Evolutionary conservation across 2,113 vertebrate species (phyloP).

Genomic region (Trochalopteron elliotii): DNA sequence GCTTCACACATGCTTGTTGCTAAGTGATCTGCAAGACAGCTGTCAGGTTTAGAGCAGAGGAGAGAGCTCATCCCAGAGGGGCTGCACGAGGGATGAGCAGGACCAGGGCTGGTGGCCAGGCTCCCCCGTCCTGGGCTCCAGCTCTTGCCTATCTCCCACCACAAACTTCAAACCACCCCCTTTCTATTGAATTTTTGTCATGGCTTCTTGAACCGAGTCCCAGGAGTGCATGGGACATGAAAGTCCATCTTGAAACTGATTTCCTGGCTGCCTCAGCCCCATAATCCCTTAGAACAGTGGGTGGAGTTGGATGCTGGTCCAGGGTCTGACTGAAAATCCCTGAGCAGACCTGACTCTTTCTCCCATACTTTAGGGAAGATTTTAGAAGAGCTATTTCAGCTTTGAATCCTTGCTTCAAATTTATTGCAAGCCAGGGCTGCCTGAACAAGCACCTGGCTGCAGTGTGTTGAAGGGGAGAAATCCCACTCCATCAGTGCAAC

Average conservation of each 20-base stretch:
- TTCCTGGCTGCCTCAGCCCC: not conserved
- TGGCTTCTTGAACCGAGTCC: not conserved
- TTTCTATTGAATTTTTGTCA: not conserved
- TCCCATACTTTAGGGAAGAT: not conserved
- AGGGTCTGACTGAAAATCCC: not conserved
- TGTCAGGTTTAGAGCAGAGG: not conserved
- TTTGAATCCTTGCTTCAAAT: not conserved
- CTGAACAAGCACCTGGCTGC: not conserved
- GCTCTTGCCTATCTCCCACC: not conserved
- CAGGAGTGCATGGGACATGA: not conserved
- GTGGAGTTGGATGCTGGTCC: not conserved
- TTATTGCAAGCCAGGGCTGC: not conserved
- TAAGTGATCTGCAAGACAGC: not conserved
- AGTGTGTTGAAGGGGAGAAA: not conserved
- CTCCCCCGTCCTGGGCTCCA: not conserved
- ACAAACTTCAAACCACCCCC: not conserved
- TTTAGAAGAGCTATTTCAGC: not conserved
- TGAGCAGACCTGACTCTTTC: not conserved
- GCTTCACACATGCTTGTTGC: not conserved
- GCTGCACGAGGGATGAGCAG: not conserved
- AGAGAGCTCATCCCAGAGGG: not conserved
- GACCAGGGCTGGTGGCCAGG: not conserved
- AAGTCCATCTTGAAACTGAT: not conserved
- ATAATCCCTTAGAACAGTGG: not conserved
- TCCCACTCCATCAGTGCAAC: not conserved